Evolutionary conservation across 2,797 vertebrate genomes (phyloP), one percentile per base, ranked within the genome.

Genomic region (Mycteria americana): DNA sequence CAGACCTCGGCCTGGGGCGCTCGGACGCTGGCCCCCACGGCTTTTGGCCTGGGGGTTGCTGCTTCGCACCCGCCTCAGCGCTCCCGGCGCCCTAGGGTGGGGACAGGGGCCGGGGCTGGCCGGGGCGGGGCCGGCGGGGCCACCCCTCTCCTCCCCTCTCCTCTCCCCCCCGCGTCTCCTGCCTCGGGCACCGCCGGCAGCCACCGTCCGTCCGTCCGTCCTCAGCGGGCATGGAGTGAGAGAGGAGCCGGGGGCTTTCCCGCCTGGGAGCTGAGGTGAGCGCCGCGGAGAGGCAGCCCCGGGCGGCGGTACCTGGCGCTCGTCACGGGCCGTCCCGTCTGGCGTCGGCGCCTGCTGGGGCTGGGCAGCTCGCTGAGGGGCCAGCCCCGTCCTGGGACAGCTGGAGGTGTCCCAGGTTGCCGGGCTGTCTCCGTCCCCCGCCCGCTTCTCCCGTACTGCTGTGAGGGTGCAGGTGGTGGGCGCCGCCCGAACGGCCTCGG

Each of bases 251-350:
- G 57, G 82, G 46, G 83, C 79, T 79, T 67, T 82, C 72, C 79
- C 63, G 33, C 70, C 86, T 37, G 85, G 54, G 89, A 96, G 56
- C 68, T n/a, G 79, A 96, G 95, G 95, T 96, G 89, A 96, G 95
- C 35, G 62, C 81, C 21, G 82, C n/a, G 77, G 63, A 54, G 30
- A 39, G 37, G 56, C 81, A 25, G 85, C 50, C 9, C 41, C 13
- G 37, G 50, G 70, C 48, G 19, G 63, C 64, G 5, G 53, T 57
- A 68, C 51, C 77, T 48, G 72, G 12, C 11, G 41, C 43, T 62
- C 3, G 18, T 39, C n/a, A 25, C 9, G 41, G 63, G 43, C 62
- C 30, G 60, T 60, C 43, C 50, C 23, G 46, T 46, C n/a, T 10
- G 43, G 30, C 13, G 35, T 50, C 37, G 25, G 35, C 31, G 30